Base-by-base conservation (phyloP, 2,888 invertebrate species). In the Tetropium fuscum region DNA sequence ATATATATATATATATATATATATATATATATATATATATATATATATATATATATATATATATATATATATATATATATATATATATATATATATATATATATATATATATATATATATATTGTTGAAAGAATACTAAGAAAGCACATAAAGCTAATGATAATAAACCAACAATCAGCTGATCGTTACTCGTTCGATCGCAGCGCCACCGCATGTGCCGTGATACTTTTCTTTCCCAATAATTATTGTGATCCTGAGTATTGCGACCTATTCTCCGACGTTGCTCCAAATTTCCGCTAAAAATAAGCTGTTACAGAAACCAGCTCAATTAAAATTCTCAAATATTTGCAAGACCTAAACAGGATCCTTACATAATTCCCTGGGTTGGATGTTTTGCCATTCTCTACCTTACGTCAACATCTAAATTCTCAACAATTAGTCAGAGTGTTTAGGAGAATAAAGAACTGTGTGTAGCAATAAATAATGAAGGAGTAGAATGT, bases 401-500 rank as follows among this genome's bases (percentile, higher is more conserved):
- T 15, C 48, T 7, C 20, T 32, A 20, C 34, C 36, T 48, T 36
- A 11, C 32, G 2, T 36, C 45, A 11, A 38, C 45, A 19, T 32
- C 20, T 38, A 22, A 22, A 44, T 43, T 54, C 25, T 6, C 25
- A 40, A 38, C 22, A 45, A 54, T 54, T 45, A 45, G 44, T 44
- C 53, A 53, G 10, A 6, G 44, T 3, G 18, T 10, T 7, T 32
- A 20, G 19, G 30, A 30, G 30, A 34, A 34, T 34, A 34, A 22
- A 34, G 22, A 20, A 8, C 11, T 11, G 34, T 25, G 27, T 53
- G 41, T 15, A 22, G 48, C 27, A 8, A 55, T 48, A 54, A 45
- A 47, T 54, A 54, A 45, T 11, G 27, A 27, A 36, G 45, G 41
- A 47, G 47, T 32, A 19, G 57, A 47, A 43, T 49, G 67, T 64